Base-by-base conservation (phyloP, 2,888 invertebrate genomes). In the Hemaris fuciformis region DNA sequence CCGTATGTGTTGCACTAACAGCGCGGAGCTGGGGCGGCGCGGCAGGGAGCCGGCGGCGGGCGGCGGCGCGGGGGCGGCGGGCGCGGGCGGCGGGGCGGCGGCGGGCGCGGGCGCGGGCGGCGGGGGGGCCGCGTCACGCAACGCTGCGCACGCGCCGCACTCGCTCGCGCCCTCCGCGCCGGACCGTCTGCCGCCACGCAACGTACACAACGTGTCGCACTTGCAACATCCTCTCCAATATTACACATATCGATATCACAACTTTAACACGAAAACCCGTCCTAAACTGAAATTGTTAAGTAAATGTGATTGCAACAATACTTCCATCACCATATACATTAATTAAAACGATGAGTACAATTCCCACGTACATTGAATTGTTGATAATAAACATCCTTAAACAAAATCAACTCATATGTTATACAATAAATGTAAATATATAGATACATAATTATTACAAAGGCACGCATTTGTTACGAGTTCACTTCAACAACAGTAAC, bases 21-120 rank as follows among this genome's bases (percentile, higher is more conserved):
- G 80, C 75, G 88, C 86, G 68, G 84, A 77, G 84, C 77, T 75
- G 75, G 87, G 79, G 45, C 86, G 80, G 68, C 87, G 85, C 76
- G 85, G 84, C 74, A 82, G 79, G 57, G 85, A 81, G 76, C 79
- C 79, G 60, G 70, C 74, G 43, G 73, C 66, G 64, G 71, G 46
- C 23, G 48, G 34, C 45, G 15, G 57, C 65, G 59, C 46, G 56
- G 62, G 41, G 60, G 53, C 43, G 18, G 48, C 31, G 15, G 59
- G 25, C 53, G 56, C 34, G 58, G 60, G 48, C 61, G 65, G 23
- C 59, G 48, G 38, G 46, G 53, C 43, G 13, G 42, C 25, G 57
- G 25, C 45, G 45, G 31, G 59, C 61, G 15, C 61, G 59, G 66
- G n/a, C n/a, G n/a, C 8, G 53, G 31, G 57, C 27, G 48, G 23